A percentile compares a stretch with the other conserved stretches of the same genome.
phyloP scores from a whole-genome alignment of 1,140 invertebrate species.

The Amyelois transitella region DNA sequence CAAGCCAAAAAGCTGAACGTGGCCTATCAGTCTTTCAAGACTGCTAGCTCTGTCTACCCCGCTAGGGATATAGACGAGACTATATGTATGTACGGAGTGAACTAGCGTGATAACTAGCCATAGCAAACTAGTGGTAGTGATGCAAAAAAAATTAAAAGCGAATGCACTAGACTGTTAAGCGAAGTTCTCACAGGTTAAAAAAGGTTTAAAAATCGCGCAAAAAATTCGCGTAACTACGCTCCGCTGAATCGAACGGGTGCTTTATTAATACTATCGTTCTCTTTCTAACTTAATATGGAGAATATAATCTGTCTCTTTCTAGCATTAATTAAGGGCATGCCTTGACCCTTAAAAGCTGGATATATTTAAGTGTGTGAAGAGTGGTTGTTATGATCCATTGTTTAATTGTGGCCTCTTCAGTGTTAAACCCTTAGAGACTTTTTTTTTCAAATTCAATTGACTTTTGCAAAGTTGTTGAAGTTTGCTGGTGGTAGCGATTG shows the following conservation, averaged over 20 bases:
- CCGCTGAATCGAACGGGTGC: conserved; percentile 46
- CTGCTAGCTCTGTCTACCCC: too few species aligned
- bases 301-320: conserved; percentile 31
- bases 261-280: conserved; percentile 47
- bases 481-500: background rate
- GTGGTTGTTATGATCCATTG: conserved; percentile 67
- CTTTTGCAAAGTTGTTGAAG: conserved; percentile 24
- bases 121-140: too few species aligned
- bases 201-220: conserved; percentile 36
- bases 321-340: conserved; percentile 59
- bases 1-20: too few species aligned
- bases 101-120: too few species aligned
- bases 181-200: conserved; percentile 40
- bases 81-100: too few species aligned
- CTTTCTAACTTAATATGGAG: conserved; percentile 17
- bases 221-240: conserved; percentile 53
- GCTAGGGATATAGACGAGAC: too few species aligned
- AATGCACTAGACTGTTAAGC: conserved; percentile 57
- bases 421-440: conserved; percentile 34
- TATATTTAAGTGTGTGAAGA: conserved; percentile 57
- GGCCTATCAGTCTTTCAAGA: too few species aligned
- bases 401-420: conserved; percentile 49
- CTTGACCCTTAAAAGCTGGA: conserved; percentile 52
- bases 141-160: conserved; percentile 23
- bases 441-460: conserved; percentile 37